Evolutionary conservation across 2,888 invertebrate species (phyloP).

Genomic region (Euproctis similis): DNA sequence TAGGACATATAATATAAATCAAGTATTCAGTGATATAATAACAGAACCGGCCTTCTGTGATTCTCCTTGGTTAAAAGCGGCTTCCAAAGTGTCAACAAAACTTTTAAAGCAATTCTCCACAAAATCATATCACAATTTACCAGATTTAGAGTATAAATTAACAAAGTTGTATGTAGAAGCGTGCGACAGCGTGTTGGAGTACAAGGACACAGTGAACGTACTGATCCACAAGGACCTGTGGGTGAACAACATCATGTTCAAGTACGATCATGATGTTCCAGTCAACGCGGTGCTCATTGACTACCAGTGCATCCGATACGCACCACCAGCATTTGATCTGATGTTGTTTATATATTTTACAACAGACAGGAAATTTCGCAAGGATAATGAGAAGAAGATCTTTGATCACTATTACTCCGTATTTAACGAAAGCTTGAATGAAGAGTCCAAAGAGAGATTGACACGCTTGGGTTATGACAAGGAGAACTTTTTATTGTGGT

Average conservation of each 20-base stretch:
- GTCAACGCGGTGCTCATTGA: constrained; percentile 46
- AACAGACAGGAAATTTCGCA: constrained; percentile 40
- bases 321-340: constrained; percentile 55
- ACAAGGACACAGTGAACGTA: constrained; percentile 42
- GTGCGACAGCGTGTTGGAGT: constrained; percentile 35
- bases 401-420: constrained; percentile 37
- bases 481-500: constrained; percentile 27
- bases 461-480: constrained; percentile 30
- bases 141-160: constrained; percentile 32
- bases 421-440: constrained; percentile 32
- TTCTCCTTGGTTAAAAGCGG: constrained; percentile 40
- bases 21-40: constrained; percentile 32
- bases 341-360: constrained; percentile 43
- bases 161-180: constrained; percentile 31
- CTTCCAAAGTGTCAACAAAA: constrained; percentile 41
- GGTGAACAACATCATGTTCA: constrained; percentile 58
- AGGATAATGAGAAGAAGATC: constrained; percentile 32
- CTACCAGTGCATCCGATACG: constrained; percentile 52
- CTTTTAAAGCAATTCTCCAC: constrained; percentile 40
- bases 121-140: constrained; percentile 24
- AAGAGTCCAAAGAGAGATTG: constrained; percentile 29
- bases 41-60: constrained; percentile 40
- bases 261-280: constrained; percentile 36
- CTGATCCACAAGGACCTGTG: constrained; percentile 57
- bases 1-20: constrained; percentile 28